phyloP scores from a whole-genome alignment of 2,113 vertebrate species.

The Helogale parvula region DNA sequence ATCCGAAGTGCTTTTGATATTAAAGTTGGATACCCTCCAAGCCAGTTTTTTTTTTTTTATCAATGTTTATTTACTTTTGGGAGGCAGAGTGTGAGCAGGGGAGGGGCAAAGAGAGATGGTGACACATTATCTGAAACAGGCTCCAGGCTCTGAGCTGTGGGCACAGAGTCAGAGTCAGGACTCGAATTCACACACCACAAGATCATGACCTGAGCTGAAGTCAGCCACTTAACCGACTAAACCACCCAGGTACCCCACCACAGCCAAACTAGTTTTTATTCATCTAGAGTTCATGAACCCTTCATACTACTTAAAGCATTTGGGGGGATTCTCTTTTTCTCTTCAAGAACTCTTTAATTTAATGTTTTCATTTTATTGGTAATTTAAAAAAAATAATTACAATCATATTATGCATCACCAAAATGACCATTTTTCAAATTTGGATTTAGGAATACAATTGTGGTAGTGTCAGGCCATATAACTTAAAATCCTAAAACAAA shows the following conservation, averaged over 20 bases:
- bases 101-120: too few species aligned
- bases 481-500: not conserved
- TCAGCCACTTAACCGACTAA: too few species aligned
- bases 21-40: not conserved
- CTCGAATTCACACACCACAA: too few species aligned
- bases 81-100: too few species aligned
- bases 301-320: not conserved
- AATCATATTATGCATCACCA: not conserved
- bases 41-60: not conserved
- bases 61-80: too few species aligned
- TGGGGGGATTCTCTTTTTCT: not conserved
- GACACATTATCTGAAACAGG: too few species aligned
- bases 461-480: not conserved
- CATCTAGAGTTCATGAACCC: not conserved
- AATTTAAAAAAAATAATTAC: not conserved
- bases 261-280: not conserved
- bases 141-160: too few species aligned
- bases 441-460: not conserved
- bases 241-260: too few species aligned
- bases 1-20: not conserved
- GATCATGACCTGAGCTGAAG: too few species aligned
- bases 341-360: conserved; percentile 6
- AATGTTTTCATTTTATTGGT: not conserved
- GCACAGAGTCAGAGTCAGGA: too few species aligned
- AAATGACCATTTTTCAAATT: not conserved